Percentiles rank a stretch among this genome's conserved stretches.
phyloP scores from a whole-genome alignment of 2,888 invertebrate genomes.

The Dendrolimus houi region DNA sequence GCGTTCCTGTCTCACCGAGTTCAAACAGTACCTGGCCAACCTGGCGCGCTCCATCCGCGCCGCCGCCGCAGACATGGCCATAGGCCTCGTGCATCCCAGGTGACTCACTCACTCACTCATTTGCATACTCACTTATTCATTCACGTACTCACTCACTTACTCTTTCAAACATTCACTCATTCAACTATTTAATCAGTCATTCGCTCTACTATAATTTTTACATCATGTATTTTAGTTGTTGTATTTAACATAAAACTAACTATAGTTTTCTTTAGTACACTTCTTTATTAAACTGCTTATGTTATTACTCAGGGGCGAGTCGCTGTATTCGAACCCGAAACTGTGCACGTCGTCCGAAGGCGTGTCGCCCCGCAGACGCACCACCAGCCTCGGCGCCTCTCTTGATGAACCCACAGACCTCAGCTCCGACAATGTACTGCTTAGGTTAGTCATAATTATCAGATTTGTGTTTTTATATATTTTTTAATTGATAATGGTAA shows the following conservation, averaged over 20 bases:
- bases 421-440: conserved; percentile 43
- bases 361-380: conserved; percentile 59
- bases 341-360: conserved; percentile 63
- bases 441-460: conserved; percentile 29
- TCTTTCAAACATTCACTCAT: no score
- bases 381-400: conserved; percentile 48
- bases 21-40: conserved; percentile 90
- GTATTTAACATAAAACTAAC: no score
- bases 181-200: no score
- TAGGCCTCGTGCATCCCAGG: conserved; percentile 88
- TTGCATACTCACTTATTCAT: neutral
- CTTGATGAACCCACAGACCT: conserved; percentile 66
- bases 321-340: conserved; percentile 74
- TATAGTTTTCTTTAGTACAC: no score
- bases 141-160: no score
- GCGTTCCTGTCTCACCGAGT: conserved; percentile 91
- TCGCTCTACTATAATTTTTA: no score
- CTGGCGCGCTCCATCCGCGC: conserved; percentile 90
- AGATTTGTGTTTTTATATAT: no score
- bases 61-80: conserved; percentile 96
- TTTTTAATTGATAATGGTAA: no score
- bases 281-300: no score
- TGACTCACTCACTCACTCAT: conserved; percentile 8
- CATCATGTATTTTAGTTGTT: no score
- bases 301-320: conserved; percentile 54